Base-by-base conservation (phyloP, 2,888 invertebrate species). In the Frankliniella intonsa region DNA sequence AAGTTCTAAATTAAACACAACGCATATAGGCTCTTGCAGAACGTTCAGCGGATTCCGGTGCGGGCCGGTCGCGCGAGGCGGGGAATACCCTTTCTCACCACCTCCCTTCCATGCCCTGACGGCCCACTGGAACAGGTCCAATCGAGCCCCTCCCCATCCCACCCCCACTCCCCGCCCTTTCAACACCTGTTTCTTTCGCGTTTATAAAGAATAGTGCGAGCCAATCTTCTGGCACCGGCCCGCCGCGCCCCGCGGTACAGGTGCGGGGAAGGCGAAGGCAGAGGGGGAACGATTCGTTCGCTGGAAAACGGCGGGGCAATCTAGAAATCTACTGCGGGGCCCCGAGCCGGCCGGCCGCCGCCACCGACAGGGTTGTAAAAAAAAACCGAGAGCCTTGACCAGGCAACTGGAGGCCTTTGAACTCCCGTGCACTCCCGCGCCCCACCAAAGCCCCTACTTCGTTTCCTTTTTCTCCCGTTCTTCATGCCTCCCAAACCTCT, bases 171-270 rank as follows among this genome's bases (percentile, higher is more conserved):
- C n/a, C 22, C n/a, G 22, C n/a, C 69, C 69, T 19, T 69, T n/a
- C n/a, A 69, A 69, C 69, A 69, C 69, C 69, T 69, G 69, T 69
- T 69, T 69, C 69, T 69, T n/a, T 76, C 69, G 25, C 69, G 25
- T 22, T 76, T 25, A 76, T 76, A 22, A 76, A 76, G 25, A 25
- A 76, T 10, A 22, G 69, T 12, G 69, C 69, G 69, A 25, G 69
- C 22, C 69, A 76, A 76, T 76, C 69, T 76, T 5, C n/a, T 19
- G 10, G 69, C n/a, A 22, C 69, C 11, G 55, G 22, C 11, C 69
- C 9, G 19, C 69, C 22, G 22, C 11, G 69, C 12, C 12, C 55
- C 55, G 17, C 38, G 38, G 38, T 38, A 38, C 38, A 62, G 62
- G 12, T n/a, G 69, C 11, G 69, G n/a, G 69, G 69, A 22, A 22